Conservation (phyloP, 2,113 vertebrate species). For the Strix aluco region DNA sequence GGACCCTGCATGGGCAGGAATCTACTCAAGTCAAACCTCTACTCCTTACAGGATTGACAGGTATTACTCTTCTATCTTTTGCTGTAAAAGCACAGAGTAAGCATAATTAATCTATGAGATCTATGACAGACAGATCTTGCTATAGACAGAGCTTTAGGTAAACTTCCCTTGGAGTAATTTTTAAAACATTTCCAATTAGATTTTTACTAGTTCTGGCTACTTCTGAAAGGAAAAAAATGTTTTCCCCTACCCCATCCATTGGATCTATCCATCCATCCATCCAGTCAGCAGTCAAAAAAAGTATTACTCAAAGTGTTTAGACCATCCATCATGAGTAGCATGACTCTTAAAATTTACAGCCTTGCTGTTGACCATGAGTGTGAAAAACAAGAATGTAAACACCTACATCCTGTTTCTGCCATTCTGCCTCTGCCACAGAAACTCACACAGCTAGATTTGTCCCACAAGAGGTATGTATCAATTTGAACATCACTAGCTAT, state of each 20-base stretch:
- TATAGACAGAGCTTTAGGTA: background rate
- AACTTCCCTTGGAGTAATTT: background rate
- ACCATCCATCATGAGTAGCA: background rate
- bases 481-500: background rate
- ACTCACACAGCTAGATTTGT: background rate
- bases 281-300: background rate
- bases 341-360: background rate
- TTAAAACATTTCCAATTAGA: background rate
- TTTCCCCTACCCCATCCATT: background rate
- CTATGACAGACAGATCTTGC: background rate
- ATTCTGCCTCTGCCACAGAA: background rate
- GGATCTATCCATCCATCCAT: background rate
- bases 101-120: background rate
- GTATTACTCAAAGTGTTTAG: background rate
- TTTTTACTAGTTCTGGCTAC: background rate
- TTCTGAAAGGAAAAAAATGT: background rate
- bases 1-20: background rate
- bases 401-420: background rate
- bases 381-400: background rate
- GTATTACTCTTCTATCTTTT: background rate
- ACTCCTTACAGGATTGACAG: background rate
- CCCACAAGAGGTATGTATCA: background rate
- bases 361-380: background rate
- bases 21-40: background rate
- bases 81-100: background rate